Conservation (phyloP, 1,140 invertebrate species). For the Orius insidiosus region DNA sequence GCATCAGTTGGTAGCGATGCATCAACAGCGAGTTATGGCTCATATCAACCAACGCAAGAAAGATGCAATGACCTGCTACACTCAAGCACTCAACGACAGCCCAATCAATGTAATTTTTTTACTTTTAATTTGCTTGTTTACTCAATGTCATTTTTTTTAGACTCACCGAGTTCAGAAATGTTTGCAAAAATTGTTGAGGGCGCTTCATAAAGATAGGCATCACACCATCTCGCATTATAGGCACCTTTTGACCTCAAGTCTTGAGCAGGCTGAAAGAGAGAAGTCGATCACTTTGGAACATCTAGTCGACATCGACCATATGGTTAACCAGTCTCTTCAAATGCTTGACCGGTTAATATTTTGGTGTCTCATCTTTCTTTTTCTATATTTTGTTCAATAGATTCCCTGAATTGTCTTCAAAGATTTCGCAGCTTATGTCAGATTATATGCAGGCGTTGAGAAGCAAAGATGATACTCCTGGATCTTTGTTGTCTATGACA, state of each 20-base stretch:
- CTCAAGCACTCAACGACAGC: constrained; percentile 68
- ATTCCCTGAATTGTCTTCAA: constrained; percentile 64
- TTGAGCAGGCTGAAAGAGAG: constrained; percentile 74
- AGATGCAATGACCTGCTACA: constrained; percentile 86
- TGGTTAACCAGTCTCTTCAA: constrained; percentile 76
- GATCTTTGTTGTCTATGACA: constrained; percentile 66
- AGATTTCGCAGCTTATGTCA: constrained; percentile 75
- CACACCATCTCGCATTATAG: constrained; percentile 92
- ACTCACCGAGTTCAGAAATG: constrained; percentile 83
- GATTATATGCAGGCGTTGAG: constrained; percentile 72
- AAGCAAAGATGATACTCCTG: constrained; percentile 78
- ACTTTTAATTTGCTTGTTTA: not conserved
- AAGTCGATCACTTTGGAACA: constrained; percentile 72
- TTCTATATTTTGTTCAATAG: constrained; percentile 23
- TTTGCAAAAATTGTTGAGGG: constrained; percentile 70
- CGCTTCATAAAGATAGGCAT: constrained; percentile 85
- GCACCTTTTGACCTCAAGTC: constrained; percentile 62
- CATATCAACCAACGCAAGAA: constrained; percentile 92
- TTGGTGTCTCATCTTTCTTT: not conserved
- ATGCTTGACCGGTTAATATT: constrained; percentile 56
- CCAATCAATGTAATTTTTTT: constrained; percentile 57
- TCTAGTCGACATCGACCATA: constrained; percentile 72
- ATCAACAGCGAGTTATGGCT: constrained; percentile 87
- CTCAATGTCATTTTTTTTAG: constrained; percentile 29
- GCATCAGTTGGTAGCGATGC: constrained; percentile 85